phyloP scores from a whole-genome alignment of 2,797 vertebrate species.

The Echeneis naucrates region DNA sequence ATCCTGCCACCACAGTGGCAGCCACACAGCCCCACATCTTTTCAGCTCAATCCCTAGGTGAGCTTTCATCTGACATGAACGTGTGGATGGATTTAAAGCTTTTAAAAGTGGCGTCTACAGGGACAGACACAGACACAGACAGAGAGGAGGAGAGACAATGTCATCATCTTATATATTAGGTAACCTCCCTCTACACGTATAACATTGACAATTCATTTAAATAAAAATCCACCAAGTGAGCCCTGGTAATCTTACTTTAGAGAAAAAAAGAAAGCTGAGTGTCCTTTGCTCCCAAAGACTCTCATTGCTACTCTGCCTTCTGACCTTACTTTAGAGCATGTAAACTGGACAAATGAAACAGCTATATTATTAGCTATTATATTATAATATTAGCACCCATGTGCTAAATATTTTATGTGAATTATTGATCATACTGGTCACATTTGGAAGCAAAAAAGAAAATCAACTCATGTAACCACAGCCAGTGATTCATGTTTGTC shows the following conservation, averaged over 20 bases:
- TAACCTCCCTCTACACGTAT: no score
- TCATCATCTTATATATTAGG: constrained; percentile 9
- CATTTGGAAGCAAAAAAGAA: constrained; percentile 1
- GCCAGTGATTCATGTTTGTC: constrained; percentile 27
- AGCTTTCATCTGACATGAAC: constrained; percentile 48
- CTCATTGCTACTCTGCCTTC: not conserved
- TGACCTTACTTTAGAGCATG: not conserved
- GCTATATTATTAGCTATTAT: constrained; percentile 15
- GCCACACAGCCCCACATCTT: no score
- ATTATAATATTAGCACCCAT: constrained; percentile 2
- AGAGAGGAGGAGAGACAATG: not conserved
- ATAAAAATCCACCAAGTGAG: not conserved
- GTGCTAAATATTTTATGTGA: constrained; percentile 13
- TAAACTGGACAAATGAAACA: not conserved
- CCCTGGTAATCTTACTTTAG: not conserved
- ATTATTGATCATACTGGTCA: constrained; percentile 25
- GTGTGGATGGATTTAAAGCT: constrained; percentile 55
- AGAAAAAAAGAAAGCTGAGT: not conserved
- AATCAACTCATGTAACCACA: constrained; percentile 4
- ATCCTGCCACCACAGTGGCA: constrained; percentile 46
- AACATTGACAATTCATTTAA: not conserved
- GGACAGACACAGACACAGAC: constrained; percentile 11
- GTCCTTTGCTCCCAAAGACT: not conserved
- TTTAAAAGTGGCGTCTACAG: constrained; percentile 38
- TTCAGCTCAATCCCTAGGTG: constrained; percentile 57